Conservation (phyloP, 2,113 vertebrate species). For the Centrocercus urophasianus region DNA sequence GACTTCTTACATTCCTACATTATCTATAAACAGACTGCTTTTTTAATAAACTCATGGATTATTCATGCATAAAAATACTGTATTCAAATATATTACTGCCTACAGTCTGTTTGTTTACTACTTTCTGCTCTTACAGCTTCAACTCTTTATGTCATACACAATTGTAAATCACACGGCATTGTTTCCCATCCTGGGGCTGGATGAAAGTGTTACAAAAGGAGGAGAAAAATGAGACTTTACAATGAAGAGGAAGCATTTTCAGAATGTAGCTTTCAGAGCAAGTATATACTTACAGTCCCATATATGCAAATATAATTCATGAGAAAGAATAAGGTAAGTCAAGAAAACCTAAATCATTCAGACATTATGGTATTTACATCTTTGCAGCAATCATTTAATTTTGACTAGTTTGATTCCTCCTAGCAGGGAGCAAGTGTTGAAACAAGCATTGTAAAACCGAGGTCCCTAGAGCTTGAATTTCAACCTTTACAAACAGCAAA, state of each 20-base stretch:
- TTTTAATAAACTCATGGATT: slow-evolving; percentile 47
- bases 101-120: slow-evolving; percentile 65
- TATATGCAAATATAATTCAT: neutral
- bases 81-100: slow-evolving; percentile 55
- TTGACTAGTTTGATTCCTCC: neutral
- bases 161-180: slow-evolving; percentile 42
- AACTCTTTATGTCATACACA: slow-evolving; percentile 13
- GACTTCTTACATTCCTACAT: slow-evolving; percentile 22
- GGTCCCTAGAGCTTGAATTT: slow-evolving; percentile 8
- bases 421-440: neutral
- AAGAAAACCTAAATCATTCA: neutral
- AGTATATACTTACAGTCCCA: neutral
- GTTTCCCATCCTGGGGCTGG: slow-evolving; percentile 16
- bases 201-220: neutral
- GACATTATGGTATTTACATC: neutral
- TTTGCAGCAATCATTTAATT: neutral
- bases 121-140: slow-evolving; percentile 29
- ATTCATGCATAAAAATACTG: slow-evolving; percentile 47
- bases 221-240: neutral
- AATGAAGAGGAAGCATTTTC: neutral
- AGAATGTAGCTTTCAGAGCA: neutral
- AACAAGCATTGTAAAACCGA: neutral
- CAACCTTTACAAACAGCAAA: slow-evolving; percentile 37
- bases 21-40: slow-evolving; percentile 33
- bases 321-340: neutral